These are phyloP conservation scores for Papilio machaon DNA, from an alignment of 1,140 invertebrate species.

Conservation along the genomic window DNA sequence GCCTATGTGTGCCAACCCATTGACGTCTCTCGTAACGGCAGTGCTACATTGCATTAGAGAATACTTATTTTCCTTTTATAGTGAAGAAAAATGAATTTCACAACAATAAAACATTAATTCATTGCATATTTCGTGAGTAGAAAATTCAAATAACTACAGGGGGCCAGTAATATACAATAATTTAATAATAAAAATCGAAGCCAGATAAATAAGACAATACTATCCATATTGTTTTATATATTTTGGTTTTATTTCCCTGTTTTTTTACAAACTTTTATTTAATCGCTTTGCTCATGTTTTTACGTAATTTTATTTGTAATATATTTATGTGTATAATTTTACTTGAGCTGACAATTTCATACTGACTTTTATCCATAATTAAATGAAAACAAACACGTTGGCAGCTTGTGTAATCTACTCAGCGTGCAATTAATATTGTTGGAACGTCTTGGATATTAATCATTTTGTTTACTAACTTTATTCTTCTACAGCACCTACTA, in stretches of 20 bases:
- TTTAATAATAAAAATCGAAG: too few species aligned
- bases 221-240: background rate
- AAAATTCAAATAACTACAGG: too few species aligned
- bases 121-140: too few species aligned
- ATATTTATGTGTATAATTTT: background rate
- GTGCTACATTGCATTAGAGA: conserved; percentile 1
- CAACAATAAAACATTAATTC: too few species aligned
- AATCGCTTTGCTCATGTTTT: background rate
- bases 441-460: conserved; percentile 12
- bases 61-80: too few species aligned
- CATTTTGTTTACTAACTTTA: background rate
- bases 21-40: background rate
- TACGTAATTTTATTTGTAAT: background rate
- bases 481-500: background rate
- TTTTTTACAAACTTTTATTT: too few species aligned
- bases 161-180: too few species aligned
- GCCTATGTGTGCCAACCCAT: background rate
- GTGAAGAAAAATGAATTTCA: too few species aligned
- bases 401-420: conserved; percentile 15
- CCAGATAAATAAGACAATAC: too few species aligned
- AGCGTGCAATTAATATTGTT: conserved; percentile 20
- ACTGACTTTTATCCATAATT: conserved; percentile 7
- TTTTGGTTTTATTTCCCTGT: background rate
- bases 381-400: conserved; percentile 16
- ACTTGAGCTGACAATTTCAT: background rate